phyloP scores from a whole-genome alignment of 2,113 vertebrate species.

The Zosterops pallidus region DNA sequence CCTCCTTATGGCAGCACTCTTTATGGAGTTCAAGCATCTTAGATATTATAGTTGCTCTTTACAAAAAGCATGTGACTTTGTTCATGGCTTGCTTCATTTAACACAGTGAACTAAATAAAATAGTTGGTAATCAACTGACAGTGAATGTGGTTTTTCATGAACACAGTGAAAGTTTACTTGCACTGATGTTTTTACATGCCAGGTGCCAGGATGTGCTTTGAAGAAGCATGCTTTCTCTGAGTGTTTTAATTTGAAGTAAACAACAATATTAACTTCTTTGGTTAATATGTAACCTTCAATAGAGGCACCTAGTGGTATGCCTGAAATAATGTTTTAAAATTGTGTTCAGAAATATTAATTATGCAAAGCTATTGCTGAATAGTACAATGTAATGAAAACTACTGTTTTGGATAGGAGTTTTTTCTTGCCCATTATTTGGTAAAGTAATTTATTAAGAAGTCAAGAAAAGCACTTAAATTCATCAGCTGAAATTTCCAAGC shows the following conservation, averaged over 20 bases:
- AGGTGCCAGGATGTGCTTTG: constrained; percentile 34
- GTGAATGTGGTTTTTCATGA: constrained; percentile 24
- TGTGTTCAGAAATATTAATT: background rate
- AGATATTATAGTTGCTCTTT: background rate
- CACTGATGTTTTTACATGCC: constrained; percentile 19
- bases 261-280: constrained; percentile 55
- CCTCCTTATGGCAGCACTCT: background rate
- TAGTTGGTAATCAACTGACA: background rate
- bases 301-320: constrained; percentile 37
- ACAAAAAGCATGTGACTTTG: constrained; percentile 1
- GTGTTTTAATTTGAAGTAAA: constrained; percentile 56
- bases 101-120: background rate
- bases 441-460: background rate
- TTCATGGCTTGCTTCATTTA: constrained; percentile 33
- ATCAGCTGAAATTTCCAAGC: background rate
- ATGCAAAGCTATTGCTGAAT: background rate
- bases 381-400: background rate
- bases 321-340: background rate
- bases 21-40: background rate
- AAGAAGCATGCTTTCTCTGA: constrained; percentile 57
- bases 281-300: constrained; percentile 75
- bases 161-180: constrained; percentile 25
- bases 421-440: background rate
- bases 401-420: background rate
- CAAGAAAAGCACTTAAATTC: background rate